Percentiles rank a stretch among this genome's conserved stretches.
These are phyloP conservation scores for Baronia brevicornis DNA, from an alignment of 2,888 invertebrate species.

Conservation along the genomic window DNA sequence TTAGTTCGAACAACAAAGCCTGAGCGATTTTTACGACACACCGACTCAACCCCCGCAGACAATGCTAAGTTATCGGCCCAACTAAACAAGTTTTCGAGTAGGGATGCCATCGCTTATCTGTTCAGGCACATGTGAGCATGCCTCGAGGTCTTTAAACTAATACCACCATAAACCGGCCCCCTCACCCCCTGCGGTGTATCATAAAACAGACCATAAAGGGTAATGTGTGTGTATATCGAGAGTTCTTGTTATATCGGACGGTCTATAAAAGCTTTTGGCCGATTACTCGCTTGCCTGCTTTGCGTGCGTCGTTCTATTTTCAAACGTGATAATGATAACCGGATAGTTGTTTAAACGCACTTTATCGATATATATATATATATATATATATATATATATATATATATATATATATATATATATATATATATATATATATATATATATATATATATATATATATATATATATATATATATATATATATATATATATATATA, in stretches of 20 bases:
- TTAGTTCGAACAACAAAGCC: slow-evolving; percentile 14
- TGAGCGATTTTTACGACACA: slow-evolving; percentile 19
- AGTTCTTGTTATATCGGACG: slow-evolving; percentile 44
- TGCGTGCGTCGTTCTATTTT: slow-evolving; percentile 73
- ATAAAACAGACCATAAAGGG: slow-evolving; percentile 56
- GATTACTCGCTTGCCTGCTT: slow-evolving; percentile 68
- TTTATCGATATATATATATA: slow-evolving; percentile 18
- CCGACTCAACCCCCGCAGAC: slow-evolving; percentile 50
- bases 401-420: too few relatives aligned
- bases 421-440: too few relatives aligned
- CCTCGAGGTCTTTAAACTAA: slow-evolving; percentile 62
- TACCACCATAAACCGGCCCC: slow-evolving; percentile 50
- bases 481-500: too few relatives aligned
- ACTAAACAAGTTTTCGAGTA: slow-evolving; percentile 69
- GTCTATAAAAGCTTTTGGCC: slow-evolving; percentile 64
- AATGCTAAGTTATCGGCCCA: slow-evolving; percentile 62
- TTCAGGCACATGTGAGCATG: slow-evolving; percentile 65
- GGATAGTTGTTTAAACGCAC: slow-evolving; percentile 37
- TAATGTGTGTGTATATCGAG: slow-evolving; percentile 51
- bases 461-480: too few relatives aligned
- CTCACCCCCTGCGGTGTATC: slow-evolving; percentile 37
- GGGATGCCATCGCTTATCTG: slow-evolving; percentile 70
- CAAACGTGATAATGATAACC: slow-evolving; percentile 72
- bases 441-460: too few relatives aligned
- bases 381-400: too few relatives aligned